phyloP scores from a whole-genome alignment of 2,113 vertebrate genomes.

The Spilogale gracilis region DNA sequence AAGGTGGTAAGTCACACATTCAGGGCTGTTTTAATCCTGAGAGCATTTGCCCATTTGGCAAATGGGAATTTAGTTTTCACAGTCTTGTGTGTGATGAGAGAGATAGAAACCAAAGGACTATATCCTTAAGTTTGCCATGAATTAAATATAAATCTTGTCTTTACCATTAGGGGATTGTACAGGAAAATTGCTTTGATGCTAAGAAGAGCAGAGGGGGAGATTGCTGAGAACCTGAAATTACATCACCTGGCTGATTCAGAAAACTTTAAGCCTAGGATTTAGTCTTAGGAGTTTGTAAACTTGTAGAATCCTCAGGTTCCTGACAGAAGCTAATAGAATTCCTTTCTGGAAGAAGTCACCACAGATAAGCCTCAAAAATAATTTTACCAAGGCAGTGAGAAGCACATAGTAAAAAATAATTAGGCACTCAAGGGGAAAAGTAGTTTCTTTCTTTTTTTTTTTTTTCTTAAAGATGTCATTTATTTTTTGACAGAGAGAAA shows the following conservation, averaged over 20 bases:
- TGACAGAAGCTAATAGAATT: background rate
- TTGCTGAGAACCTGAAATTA: background rate
- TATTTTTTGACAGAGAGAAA: no score
- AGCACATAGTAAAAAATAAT: background rate
- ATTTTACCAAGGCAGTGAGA: background rate
- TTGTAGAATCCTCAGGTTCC: background rate
- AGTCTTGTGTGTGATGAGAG: background rate
- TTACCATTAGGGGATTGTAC: background rate
- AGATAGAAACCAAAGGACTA: background rate
- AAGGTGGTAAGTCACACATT: background rate
- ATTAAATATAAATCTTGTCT: background rate
- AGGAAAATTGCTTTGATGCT: conserved; percentile 4
- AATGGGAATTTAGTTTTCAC: background rate
- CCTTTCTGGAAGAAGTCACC: background rate
- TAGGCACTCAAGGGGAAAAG: background rate
- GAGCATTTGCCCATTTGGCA: background rate
- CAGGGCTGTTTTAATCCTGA: background rate
- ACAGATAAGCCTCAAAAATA: background rate
- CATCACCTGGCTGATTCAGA: background rate
- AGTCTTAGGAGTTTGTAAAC: background rate
- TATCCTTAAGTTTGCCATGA: background rate
- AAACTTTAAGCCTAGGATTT: conserved; percentile 3
- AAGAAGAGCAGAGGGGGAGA: background rate
- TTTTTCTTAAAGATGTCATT: no score
- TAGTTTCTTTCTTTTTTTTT: background rate